Conservation (phyloP, 2,888 invertebrate species). For the Galerucella nymphaeae region DNA sequence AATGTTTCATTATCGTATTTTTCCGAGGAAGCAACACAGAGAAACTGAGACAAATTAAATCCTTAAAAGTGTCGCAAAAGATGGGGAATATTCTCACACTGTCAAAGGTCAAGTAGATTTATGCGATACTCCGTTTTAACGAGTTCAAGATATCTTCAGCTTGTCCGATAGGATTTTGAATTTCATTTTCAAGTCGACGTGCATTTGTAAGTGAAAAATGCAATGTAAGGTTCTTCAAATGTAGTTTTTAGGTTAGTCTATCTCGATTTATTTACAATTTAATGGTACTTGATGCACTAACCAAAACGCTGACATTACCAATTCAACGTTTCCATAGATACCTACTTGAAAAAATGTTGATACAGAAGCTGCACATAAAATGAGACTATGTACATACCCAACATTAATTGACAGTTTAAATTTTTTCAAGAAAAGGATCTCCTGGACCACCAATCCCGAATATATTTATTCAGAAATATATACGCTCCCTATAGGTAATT, state of each 20-base stretch:
- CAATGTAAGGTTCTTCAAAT: background rate
- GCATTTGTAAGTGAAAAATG: background rate
- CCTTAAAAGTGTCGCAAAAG: slow-evolving; percentile 25
- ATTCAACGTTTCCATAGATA: background rate
- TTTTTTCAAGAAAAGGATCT: too few species aligned
- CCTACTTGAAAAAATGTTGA: background rate
- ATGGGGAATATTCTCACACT: slow-evolving; percentile 23
- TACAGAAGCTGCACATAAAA: background rate
- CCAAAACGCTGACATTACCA: background rate
- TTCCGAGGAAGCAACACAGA: slow-evolving; percentile 10
- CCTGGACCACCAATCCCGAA: too few species aligned
- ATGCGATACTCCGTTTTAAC: slow-evolving; percentile 23
- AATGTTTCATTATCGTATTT: slow-evolving; percentile 13
- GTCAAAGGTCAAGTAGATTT: slow-evolving; percentile 38
- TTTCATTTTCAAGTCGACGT: background rate
- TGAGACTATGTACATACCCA: too few species aligned
- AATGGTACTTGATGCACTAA: background rate
- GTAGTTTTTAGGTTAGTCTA: background rate
- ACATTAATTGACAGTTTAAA: too few species aligned
- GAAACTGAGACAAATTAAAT: slow-evolving; percentile 33
- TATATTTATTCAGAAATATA: too few species aligned
- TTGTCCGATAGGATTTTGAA: background rate
- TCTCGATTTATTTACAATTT: background rate
- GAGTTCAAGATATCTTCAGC: background rate
- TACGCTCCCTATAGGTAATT: too few species aligned